Evolutionary conservation across 2,888 invertebrate genomes (phyloP), one percentile per base, ranked within the genome.

Genomic region (Neoascia interrupta): DNA sequence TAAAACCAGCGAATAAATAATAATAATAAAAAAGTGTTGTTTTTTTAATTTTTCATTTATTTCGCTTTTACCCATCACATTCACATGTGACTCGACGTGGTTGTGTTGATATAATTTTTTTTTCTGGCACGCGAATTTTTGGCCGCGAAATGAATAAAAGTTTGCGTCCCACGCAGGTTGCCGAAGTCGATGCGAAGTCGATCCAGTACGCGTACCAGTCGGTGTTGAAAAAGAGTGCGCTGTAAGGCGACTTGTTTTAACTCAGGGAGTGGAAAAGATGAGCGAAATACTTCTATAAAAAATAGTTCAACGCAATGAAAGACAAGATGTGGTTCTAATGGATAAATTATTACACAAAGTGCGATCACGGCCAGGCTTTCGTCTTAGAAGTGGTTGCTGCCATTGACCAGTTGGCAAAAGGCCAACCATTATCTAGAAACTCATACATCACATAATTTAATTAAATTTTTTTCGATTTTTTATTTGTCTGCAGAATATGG

Each of bases 391-490:
- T n/a, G n/a, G n/a, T n/a, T n/a, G 45, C 43, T 54, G 74, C 53
- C 68, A 74, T 54, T 74, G 68, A 74, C 74, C 74, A 45, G 47
- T 36, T 74, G 68, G 74, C 74, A 39, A 54, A 68, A 69, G 68
- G 74, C 74, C 74, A 74, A 69, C 54, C 37, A 68, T 74, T 74
- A 69, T 74, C 69, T 61, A 16, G n/a, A 41, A 51, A 36, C 47
- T 47, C 74, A 74, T 74, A 74, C 37, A 74, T 74, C 68, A 69
- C 61, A 39, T 31, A 39, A 51, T 41, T 63, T 39, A 26, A 64
- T 54, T 39, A 51, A 53, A 53, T 36, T 60, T 21, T 64, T 54
- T 43, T 45, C 47, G 13, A 8, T 19, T 37, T 28, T 63, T 16
- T 39, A 60, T 68, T 53, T 61, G 34, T 41, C 64, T 68, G 60